Evolutionary conservation across 2,797 vertebrate genomes (phyloP), one percentile per base, ranked within the genome.

Genomic region (Sebastes steindachneri): DNA sequence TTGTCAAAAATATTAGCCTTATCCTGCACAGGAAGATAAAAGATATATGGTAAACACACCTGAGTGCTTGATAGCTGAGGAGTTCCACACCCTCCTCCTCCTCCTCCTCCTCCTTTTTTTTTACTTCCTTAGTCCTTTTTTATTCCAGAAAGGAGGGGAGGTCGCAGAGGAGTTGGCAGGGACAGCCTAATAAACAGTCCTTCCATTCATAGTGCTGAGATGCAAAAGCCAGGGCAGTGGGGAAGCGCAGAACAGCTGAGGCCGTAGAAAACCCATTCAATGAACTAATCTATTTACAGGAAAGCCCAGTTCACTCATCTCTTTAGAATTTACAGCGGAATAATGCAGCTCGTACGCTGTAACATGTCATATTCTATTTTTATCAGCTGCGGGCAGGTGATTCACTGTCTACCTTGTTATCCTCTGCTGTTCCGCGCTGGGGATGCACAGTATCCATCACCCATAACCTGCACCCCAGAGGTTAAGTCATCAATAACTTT

Each of bases 1-100:
- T 87, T 96, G 96, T 97, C 97, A 97, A 89, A 96, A 96, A 94
- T 95, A 95, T 96, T 96, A 96, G 95, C 95, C 92, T 94, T 91
- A 95, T 96, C 94, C 74, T 73, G 93, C 93, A 94, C 91, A 87
- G 87, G 88, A 94, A 94, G 94, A 95, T 89, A 94, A 95, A 96
- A 96, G 92, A 97, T 93, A 89, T 94, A 92, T 93, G 92, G 94
- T 87, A 92, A 95, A 92, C 91, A 95, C 89, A 91, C 88, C 95
- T 95, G 92, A 95, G 92, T 86, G 89, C 92, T 89, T 86, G 78
- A 79, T 94, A 82, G 90, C 62, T 81, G 87, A 88, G 77, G 67
- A 86, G 73, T 53, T 86, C 68, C 80, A 54, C 60, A 60, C 73
- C 73, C 82, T 79, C 77, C 83, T 82, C 28, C 14, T 37, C 75